Evolutionary conservation across 2,113 vertebrate species (phyloP).

Genomic region (Bubalus kerabau): DNA sequence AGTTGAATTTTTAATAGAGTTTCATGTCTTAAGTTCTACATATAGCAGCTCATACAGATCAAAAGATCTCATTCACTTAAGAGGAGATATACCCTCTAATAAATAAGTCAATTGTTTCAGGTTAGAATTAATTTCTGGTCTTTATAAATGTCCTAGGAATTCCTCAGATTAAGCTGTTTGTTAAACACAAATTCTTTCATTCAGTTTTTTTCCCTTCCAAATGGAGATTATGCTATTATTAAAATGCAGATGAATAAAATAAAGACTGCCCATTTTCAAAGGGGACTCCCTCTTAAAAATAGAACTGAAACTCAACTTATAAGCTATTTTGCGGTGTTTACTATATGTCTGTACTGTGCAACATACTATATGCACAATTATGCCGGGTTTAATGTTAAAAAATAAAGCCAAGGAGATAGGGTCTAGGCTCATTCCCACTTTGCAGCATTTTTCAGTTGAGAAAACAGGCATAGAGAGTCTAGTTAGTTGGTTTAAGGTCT

Average conservation of each 20-base stretch:
- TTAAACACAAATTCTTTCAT: not conserved
- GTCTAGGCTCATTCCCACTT: not conserved
- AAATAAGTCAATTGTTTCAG: not conserved
- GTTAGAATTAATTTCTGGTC: constrained; percentile 30
- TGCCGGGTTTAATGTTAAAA: not conserved
- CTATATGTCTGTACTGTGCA: not conserved
- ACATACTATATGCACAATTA: not conserved
- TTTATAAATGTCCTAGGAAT: not conserved
- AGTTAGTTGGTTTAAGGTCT: not conserved
- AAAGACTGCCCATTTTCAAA: not conserved
- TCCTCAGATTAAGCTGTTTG: not conserved
- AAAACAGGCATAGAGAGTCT: not conserved
- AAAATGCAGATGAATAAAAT: not conserved
- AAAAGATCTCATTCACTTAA: not conserved
- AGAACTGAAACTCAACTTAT: not conserved
- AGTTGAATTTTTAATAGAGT: constrained; percentile 25
- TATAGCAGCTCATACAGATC: not conserved
- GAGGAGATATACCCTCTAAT: not conserved
- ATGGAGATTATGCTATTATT: not conserved
- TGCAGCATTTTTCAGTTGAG: not conserved
- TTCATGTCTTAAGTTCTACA: not conserved
- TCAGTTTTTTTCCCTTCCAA: not conserved
- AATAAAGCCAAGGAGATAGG: not conserved
- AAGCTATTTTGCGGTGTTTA: not conserved
- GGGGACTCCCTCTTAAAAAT: not conserved